Evolutionary conservation across 2,888 invertebrate species (phyloP).

Genomic region (Sminthurinus aureus): DNA sequence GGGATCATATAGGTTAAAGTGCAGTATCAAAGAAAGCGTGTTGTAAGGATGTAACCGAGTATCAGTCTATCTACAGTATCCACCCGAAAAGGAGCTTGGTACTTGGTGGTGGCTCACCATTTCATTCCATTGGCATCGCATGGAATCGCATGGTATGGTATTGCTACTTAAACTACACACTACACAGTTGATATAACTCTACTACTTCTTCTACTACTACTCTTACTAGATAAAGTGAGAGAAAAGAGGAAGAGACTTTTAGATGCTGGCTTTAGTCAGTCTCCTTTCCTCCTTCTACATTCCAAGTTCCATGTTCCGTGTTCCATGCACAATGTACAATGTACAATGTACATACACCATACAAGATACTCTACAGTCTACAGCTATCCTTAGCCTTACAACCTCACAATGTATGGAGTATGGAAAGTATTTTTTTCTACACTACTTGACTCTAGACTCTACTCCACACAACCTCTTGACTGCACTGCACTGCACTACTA

Average conservation of each 20-base stretch:
- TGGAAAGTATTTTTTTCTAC: constrained; percentile 38
- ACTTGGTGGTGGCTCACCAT: constrained; percentile 14
- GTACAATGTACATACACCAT: no score
- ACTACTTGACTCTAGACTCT: no score
- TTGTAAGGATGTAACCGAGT: constrained; percentile 5
- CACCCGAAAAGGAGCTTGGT: no score
- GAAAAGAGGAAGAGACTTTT: constrained; percentile 27
- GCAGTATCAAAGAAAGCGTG: constrained; percentile 15
- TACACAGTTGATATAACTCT: not conserved
- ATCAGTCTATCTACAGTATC: not conserved
- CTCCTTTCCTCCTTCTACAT: constrained; percentile 3
- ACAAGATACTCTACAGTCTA: no score
- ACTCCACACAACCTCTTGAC: no score
- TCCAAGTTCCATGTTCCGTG: no score
- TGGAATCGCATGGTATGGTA: no score
- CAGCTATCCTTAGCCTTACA: no score
- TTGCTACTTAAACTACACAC: not conserved
- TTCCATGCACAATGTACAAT: no score
- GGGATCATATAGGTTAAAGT: constrained; percentile 10
- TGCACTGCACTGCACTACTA: not conserved
- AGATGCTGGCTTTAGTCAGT: constrained; percentile 23
- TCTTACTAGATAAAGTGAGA: not conserved
- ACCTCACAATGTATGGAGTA: not conserved
- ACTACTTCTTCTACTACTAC: not conserved
- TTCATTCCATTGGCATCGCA: no score